A percentile compares a stretch with the other conserved stretches of the same genome.
Evolutionary conservation across 1,140 invertebrate species (phyloP).

Genomic region (Trichomalopsis sarcophagae): DNA sequence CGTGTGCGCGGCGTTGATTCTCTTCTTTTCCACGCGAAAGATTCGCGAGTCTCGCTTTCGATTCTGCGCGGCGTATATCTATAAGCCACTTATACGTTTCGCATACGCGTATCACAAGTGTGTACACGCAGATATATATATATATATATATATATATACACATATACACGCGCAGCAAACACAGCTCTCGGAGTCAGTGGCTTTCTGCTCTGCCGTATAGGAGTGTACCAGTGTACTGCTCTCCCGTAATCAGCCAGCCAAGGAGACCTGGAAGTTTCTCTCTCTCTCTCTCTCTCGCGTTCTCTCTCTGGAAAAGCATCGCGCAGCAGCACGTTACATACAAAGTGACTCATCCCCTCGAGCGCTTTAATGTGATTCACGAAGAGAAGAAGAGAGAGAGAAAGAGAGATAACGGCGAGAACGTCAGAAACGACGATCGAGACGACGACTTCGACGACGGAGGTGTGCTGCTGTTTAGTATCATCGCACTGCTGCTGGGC

Average conservation of each 20-base stretch:
- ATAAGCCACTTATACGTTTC: not conserved
- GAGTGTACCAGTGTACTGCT: too few relatives aligned
- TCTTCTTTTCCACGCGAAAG: not conserved
- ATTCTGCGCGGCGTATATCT: not conserved
- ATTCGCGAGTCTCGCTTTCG: not conserved
- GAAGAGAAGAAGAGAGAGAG: conserved; percentile 11
- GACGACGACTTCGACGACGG: not conserved
- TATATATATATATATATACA: not conserved
- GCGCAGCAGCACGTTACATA: not conserved
- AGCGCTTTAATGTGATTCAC: conserved; percentile 37
- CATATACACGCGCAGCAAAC: not conserved
- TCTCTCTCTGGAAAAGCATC: not conserved
- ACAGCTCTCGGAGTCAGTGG: not conserved
- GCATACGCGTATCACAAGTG: not conserved
- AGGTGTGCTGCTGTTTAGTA: conserved; percentile 16
- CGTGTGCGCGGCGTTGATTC: not conserved
- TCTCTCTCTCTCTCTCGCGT: not conserved
- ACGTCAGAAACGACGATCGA: not conserved
- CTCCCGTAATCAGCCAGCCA: conserved; percentile 1
- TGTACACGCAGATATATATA: not conserved
- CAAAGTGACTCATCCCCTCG: conserved; percentile 34
- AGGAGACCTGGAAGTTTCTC: conserved; percentile 18
- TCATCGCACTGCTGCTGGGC: not conserved
- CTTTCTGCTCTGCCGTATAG: not conserved
- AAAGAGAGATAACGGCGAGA: not conserved